A percentile compares a stretch with the other conserved stretches of the same genome.
phyloP scores from a whole-genome alignment of 2,888 invertebrate genomes.

The Apodemia hepburni region DNA sequence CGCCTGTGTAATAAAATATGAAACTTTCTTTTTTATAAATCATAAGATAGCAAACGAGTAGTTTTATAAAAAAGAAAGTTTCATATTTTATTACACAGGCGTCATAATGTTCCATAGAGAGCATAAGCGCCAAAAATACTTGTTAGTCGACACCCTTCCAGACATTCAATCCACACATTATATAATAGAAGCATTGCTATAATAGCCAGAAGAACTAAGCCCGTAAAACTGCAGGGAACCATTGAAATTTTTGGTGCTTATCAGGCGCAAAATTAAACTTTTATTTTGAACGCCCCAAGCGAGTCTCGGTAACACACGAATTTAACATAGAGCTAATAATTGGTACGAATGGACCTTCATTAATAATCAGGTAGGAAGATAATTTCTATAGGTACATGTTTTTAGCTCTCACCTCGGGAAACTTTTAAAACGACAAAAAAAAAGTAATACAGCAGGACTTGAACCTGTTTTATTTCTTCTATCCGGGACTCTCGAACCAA shows the following conservation, averaged over 20 bases:
- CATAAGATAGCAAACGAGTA: too few species aligned
- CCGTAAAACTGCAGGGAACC: slow-evolving; percentile 58
- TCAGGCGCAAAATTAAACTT: slow-evolving; percentile 62
- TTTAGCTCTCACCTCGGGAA: too few species aligned
- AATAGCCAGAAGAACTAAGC: slow-evolving; percentile 28
- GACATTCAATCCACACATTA: slow-evolving; percentile 11
- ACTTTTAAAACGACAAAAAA: too few species aligned
- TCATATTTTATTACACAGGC: background rate
- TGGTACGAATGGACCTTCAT: background rate
- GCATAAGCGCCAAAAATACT: slow-evolving; percentile 6
- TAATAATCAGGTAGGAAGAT: background rate
- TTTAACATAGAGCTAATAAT: slow-evolving; percentile 38
- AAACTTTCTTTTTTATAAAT: too few species aligned
- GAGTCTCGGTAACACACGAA: slow-evolving; percentile 58
- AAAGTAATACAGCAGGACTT: too few species aligned
- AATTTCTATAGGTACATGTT: too few species aligned
- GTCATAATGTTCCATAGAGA: background rate
- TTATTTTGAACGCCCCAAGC: slow-evolving; percentile 69
- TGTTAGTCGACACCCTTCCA: slow-evolving; percentile 7
- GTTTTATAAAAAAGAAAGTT: too few species aligned
- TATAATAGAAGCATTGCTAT: slow-evolving; percentile 13
- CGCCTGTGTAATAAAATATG: too few species aligned
- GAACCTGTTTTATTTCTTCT: too few species aligned
- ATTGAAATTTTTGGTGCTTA: slow-evolving; percentile 77
- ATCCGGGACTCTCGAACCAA: too few species aligned